These are phyloP conservation scores for Diaperis boleti DNA, from an alignment of 2,888 invertebrate genomes.

Conservation along the genomic window DNA sequence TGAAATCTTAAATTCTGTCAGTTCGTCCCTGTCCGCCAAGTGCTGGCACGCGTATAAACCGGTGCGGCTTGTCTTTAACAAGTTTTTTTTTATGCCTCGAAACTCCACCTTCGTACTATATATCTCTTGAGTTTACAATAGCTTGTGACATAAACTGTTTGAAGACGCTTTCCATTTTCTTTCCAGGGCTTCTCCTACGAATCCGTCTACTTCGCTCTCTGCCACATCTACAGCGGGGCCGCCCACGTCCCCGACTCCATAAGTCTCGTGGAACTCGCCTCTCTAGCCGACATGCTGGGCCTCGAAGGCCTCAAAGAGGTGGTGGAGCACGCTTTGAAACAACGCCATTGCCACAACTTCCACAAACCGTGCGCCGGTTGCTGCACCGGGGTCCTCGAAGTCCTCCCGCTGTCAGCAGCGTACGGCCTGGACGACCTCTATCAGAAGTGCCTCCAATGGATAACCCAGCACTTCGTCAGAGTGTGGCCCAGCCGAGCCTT, in stretches of 20 bases:
- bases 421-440: slow-evolving; percentile 91
- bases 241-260: slow-evolving; percentile 89
- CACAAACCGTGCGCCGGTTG: slow-evolving; percentile 94
- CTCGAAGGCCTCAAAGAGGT: slow-evolving; percentile 93
- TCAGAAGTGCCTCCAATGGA: slow-evolving; percentile 88
- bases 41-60: too few relatives aligned
- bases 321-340: slow-evolving; percentile 86
- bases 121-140: too few relatives aligned
- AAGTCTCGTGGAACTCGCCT: slow-evolving; percentile 87
- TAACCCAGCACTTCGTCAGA: slow-evolving; percentile 85
- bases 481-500: slow-evolving; percentile 95
- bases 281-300: slow-evolving; percentile 89
- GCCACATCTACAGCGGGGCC: slow-evolving; percentile 95
- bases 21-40: too few relatives aligned
- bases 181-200: slow-evolving; percentile 80
- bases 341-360: slow-evolving; percentile 89
- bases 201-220: slow-evolving; percentile 90
- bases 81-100: too few relatives aligned
- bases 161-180: slow-evolving; percentile 17
- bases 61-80: too few relatives aligned
- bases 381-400: slow-evolving; percentile 87
- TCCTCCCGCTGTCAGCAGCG: slow-evolving; percentile 85
- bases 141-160: too few relatives aligned
- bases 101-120: too few relatives aligned
- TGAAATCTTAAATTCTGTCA: too few relatives aligned